A percentile compares a stretch with the other conserved stretches of the same genome.
These are phyloP conservation scores for Achatina immaculata DNA, from an alignment of 1,140 invertebrate genomes.

Conservation along the genomic window DNA sequence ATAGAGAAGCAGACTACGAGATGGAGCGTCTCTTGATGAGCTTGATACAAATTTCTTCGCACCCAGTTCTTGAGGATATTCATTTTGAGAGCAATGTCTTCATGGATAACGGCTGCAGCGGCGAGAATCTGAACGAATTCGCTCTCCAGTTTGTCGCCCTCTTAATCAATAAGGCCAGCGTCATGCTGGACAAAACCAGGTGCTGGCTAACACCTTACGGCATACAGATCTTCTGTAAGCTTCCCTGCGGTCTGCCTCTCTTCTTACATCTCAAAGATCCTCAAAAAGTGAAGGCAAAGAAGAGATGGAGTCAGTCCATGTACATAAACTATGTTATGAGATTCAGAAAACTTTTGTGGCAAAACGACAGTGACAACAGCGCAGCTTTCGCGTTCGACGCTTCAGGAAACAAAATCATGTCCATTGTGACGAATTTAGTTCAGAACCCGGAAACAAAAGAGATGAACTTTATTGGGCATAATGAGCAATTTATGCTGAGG, in stretches of 20 bases:
- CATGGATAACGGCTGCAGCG: slow-evolving; percentile 61
- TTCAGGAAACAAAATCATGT: neutral
- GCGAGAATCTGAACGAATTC: slow-evolving; percentile 53
- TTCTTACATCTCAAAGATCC: slow-evolving; percentile 61
- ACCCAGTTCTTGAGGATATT: slow-evolving; percentile 41
- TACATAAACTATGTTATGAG: slow-evolving; percentile 61
- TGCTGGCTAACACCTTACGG: slow-evolving; percentile 57
- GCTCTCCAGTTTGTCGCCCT: slow-evolving; percentile 57
- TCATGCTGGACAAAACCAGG: slow-evolving; percentile 38
- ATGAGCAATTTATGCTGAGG: neutral
- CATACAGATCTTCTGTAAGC: slow-evolving; percentile 51
- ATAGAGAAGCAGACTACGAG: slow-evolving; percentile 59
- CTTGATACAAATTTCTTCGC: slow-evolving; percentile 44
- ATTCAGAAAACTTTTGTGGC: slow-evolving; percentile 46
- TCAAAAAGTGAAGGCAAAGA: slow-evolving; percentile 59
- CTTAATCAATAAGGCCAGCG: slow-evolving; percentile 47
- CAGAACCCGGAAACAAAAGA: neutral
- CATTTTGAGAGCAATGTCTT: slow-evolving; percentile 62
- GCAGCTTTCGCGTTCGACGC: neutral
- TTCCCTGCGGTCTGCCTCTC: slow-evolving; percentile 50
- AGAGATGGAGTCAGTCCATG: slow-evolving; percentile 64
- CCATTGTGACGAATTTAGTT: neutral
- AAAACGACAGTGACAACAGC: slow-evolving; percentile 24
- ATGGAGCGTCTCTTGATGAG: slow-evolving; percentile 57
- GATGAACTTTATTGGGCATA: neutral